A percentile compares a stretch with the other conserved stretches of the same genome.
Conservation (phyloP, 2,113 vertebrate genomes). For the Sylvietta virens region DNA sequence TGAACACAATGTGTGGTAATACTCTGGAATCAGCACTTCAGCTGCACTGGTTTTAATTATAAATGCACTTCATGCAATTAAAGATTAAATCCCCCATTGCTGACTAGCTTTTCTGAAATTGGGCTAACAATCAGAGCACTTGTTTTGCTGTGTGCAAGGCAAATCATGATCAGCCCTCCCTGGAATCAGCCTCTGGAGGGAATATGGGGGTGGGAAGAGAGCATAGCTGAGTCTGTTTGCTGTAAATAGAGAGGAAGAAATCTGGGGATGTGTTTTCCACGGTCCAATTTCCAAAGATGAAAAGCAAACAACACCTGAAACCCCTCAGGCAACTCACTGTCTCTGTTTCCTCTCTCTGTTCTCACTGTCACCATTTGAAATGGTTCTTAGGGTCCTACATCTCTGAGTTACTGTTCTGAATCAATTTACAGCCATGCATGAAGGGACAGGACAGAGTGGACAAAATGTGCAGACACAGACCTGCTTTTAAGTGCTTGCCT, state of each 20-base stretch:
- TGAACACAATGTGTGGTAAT: not conserved
- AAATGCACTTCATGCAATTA: not conserved
- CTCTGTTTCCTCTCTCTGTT: not conserved
- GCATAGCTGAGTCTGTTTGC: fast-evolving
- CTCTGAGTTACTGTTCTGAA: not conserved
- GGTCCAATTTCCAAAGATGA: not conserved
- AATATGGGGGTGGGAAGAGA: not conserved
- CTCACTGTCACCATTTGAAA: not conserved
- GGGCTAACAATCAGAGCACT: not conserved
- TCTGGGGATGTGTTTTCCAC: not conserved
- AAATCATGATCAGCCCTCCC: not conserved
- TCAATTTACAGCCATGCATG: not conserved
- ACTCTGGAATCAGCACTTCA: not conserved
- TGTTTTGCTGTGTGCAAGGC: not conserved
- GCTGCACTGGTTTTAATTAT: not conserved
- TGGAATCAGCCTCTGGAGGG: not conserved
- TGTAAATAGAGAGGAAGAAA: not conserved
- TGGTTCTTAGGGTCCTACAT: not conserved
- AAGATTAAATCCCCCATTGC: not conserved
- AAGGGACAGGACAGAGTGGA: not conserved
- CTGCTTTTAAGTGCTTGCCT: not conserved
- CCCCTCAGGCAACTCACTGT: not conserved
- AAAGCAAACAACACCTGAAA: not conserved
- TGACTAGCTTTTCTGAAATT: slow-evolving; percentile 1
- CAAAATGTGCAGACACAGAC: not conserved